Evolutionary conservation across 2,113 vertebrate genomes (phyloP).

Genomic region (Rhinolophus sinicus): DNA sequence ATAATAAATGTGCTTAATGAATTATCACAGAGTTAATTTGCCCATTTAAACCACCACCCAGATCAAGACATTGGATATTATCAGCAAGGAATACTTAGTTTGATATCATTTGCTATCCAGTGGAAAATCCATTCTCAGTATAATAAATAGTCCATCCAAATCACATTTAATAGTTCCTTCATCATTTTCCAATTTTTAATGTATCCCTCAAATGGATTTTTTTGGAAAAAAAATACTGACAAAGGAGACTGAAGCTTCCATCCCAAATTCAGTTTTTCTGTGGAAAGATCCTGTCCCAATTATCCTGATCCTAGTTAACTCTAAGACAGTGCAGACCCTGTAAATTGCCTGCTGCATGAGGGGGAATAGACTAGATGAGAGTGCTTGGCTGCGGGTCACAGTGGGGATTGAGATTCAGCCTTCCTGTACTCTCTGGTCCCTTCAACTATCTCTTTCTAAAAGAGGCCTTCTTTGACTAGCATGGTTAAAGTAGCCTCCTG

Average conservation of each 20-base stretch:
- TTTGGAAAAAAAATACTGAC: background rate
- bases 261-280: background rate
- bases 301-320: background rate
- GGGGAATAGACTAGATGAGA: too few species aligned
- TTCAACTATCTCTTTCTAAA: background rate
- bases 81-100: background rate
- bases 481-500: background rate
- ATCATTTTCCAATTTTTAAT: background rate
- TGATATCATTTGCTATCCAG: background rate
- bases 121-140: background rate
- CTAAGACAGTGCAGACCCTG: background rate
- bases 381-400: background rate
- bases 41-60: background rate
- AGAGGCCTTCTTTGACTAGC: background rate
- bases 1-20: background rate
- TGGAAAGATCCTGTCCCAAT: background rate
- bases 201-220: background rate
- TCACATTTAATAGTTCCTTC: background rate
- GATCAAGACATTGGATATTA: background rate
- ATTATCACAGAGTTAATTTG: background rate
- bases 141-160: background rate
- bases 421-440: background rate
- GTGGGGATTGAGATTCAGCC: background rate
- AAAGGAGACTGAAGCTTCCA: background rate
- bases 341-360: background rate